phyloP scores from a whole-genome alignment of 2,888 invertebrate genomes.

The Eudasyphora cyanicolor region DNA sequence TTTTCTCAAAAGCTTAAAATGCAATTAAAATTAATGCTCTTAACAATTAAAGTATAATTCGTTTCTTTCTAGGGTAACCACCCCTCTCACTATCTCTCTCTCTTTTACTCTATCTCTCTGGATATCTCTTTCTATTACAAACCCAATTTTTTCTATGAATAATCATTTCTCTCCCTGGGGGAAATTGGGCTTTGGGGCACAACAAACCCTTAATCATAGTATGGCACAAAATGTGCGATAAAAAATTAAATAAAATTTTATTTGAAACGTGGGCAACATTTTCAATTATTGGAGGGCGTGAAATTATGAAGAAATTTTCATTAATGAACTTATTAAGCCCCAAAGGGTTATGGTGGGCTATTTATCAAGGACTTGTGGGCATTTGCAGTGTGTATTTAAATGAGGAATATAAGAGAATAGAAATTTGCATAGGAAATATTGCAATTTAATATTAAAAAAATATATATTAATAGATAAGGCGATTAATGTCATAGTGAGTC shows the following conservation, averaged over 20 bases:
- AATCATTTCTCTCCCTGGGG: slow-evolving; percentile 53
- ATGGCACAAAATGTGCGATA: background rate
- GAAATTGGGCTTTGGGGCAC: no score
- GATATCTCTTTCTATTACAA: background rate
- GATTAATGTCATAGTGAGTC: no score
- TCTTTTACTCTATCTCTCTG: no score
- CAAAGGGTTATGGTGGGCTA: no score
- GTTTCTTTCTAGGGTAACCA: slow-evolving; percentile 7
- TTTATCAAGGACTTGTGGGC: no score
- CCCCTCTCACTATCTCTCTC: no score
- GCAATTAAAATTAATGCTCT: slow-evolving; percentile 61
- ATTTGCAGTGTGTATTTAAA: no score
- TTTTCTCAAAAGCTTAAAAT: slow-evolving; percentile 55
- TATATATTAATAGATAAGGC: no score
- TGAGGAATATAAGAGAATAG: no score
- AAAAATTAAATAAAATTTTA: slow-evolving; percentile 12
- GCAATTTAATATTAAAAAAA: no score
- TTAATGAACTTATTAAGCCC: background rate
- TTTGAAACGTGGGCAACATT: background rate
- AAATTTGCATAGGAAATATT: no score
- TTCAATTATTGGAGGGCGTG: background rate
- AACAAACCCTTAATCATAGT: background rate
- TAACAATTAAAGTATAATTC: slow-evolving; percentile 58
- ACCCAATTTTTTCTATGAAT: slow-evolving; percentile 22
- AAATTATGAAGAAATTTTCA: background rate